Conservation (phyloP, 2,797 vertebrate species). For the Schizopygopsis malacanthus region DNA sequence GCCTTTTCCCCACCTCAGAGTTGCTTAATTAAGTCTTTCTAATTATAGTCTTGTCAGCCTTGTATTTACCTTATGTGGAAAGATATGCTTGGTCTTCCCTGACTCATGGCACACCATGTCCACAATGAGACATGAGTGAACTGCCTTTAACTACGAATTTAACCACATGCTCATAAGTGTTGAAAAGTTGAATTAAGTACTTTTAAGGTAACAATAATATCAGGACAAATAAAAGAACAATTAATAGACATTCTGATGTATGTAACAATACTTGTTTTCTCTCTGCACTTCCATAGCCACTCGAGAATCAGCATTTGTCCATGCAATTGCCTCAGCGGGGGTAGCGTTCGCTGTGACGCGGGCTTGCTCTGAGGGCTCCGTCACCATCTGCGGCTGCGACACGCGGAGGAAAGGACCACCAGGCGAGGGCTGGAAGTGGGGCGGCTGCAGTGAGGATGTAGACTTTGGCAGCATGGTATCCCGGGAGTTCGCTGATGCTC, state of each 20-base stretch:
- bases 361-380: conserved; percentile 93
- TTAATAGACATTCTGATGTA: not conserved
- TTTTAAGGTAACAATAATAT: not conserved
- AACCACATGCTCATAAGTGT: not conserved
- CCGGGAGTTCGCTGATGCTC: conserved; percentile 93
- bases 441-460: conserved; percentile 96
- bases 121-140: not conserved
- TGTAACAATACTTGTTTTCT: conserved; percentile 5
- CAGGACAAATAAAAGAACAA: not conserved
- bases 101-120: conserved; percentile 74
- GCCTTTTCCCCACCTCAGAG: conserved; percentile 74
- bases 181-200: not conserved
- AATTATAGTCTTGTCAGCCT: conserved; percentile 82
- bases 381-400: conserved; percentile 95
- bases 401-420: conserved; percentile 90
- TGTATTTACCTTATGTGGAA: conserved; percentile 76
- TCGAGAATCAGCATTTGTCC: conserved; percentile 94
- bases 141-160: conserved; percentile 17
- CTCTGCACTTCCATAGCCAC: conserved; percentile 80
- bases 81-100: conserved; percentile 79
- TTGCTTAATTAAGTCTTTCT: conserved; percentile 82
- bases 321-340: conserved; percentile 94
- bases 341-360: conserved; percentile 95
- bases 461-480: conserved; percentile 98
- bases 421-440: conserved; percentile 97